Percentiles rank a stretch among this genome's conserved stretches.
Conservation (phyloP, 2,113 vertebrate genomes). For the Pelmatolapia mariae region DNA sequence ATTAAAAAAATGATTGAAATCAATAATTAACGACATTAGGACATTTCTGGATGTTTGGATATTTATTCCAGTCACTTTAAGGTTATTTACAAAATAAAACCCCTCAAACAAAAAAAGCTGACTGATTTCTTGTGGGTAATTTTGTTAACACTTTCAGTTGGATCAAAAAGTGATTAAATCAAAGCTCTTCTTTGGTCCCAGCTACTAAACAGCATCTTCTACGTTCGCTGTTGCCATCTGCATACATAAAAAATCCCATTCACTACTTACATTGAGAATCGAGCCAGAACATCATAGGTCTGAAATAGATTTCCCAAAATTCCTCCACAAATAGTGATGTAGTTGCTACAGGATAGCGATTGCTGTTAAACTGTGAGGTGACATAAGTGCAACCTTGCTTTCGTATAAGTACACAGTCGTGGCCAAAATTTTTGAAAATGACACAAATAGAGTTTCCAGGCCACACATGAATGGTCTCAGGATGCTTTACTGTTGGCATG, state of each 20-base stretch:
- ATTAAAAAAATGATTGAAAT: neutral
- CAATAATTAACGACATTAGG: neutral
- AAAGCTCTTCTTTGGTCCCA: neutral
- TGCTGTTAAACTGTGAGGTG: neutral
- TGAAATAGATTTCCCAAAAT: neutral
- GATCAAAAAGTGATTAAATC: neutral
- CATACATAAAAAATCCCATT: neutral
- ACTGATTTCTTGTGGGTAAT: neutral
- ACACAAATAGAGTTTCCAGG: neutral
- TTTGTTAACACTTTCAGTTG: neutral
- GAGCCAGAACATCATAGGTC: neutral
- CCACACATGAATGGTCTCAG: neutral
- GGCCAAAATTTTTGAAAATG: neutral
- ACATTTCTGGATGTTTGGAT: neutral
- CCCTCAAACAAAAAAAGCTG: neutral
- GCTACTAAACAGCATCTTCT: neutral
- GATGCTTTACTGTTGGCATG: too few relatives aligned
- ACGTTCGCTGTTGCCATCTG: neutral
- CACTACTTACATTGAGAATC: neutral
- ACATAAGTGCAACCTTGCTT: neutral
- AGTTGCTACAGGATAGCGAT: neutral
- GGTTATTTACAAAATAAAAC: neutral
- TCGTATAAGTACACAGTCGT: neutral
- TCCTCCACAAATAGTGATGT: neutral
- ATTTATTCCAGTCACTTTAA: neutral